A percentile compares a stretch with the other conserved stretches of the same genome.
Evolutionary conservation across 2,888 invertebrate species (phyloP).

Genomic region (Drosophila antonietae): DNA sequence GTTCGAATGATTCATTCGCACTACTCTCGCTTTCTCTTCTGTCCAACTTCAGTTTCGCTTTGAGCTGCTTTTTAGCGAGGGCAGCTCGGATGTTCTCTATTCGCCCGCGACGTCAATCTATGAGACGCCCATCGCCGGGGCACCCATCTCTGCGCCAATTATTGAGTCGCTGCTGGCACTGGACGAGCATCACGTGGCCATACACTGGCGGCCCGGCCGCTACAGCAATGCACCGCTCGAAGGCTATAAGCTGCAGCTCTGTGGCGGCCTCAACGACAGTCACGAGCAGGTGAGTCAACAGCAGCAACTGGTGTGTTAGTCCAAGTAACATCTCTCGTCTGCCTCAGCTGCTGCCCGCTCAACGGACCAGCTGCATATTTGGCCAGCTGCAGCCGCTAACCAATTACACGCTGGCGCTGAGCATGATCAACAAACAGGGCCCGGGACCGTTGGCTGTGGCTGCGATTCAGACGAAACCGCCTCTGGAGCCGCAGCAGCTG

Average conservation of each 20-base stretch:
- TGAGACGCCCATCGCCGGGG: constrained; percentile 89
- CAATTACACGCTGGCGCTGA: constrained; percentile 91
- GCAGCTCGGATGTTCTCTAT: constrained; percentile 88
- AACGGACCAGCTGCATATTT: constrained; percentile 57
- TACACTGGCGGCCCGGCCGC: constrained; percentile 94
- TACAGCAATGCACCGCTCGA: constrained; percentile 95
- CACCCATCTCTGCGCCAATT: constrained; percentile 91
- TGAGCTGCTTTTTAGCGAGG: constrained; percentile 90
- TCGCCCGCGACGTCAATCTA: constrained; percentile 92
- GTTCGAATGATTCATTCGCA: not conserved
- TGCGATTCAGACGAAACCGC: constrained; percentile 34
- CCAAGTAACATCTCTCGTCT: not conserved
- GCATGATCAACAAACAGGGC: constrained; percentile 92
- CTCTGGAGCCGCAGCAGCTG: constrained; percentile 33
- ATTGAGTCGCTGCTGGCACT: constrained; percentile 91
- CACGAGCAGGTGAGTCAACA: constrained; percentile 87
- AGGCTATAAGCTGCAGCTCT: constrained; percentile 89
- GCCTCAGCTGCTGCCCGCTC: constrained; percentile 45
- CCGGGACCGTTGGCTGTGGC: constrained; percentile 90
- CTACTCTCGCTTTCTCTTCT: not conserved
- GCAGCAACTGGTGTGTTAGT: too few species aligned
- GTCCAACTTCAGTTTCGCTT: constrained; percentile 91
- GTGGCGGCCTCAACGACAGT: constrained; percentile 83
- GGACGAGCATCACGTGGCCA: constrained; percentile 92
- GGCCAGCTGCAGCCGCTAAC: constrained; percentile 88